phyloP scores from a whole-genome alignment of 2,797 vertebrate species.

The Babyrousa celebensis region DNA sequence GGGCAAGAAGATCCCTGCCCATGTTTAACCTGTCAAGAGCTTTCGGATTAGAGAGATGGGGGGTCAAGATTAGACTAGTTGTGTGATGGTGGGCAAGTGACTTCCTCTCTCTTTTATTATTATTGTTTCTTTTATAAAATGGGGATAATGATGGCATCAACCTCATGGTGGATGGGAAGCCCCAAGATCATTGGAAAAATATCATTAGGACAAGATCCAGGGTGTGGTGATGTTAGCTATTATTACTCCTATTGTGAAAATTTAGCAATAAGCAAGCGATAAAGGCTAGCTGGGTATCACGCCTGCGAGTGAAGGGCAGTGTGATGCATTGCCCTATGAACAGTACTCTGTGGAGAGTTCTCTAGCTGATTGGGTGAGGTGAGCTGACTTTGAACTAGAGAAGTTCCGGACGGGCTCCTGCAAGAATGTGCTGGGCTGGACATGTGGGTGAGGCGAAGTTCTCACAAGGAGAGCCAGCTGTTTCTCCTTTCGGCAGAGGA shows the following conservation, averaged over 20 bases:
- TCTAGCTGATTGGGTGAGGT: neutral
- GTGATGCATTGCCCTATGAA: neutral
- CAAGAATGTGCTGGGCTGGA: neutral
- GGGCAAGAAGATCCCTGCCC: neutral
- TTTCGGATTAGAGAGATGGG: neutral
- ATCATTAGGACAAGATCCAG: neutral
- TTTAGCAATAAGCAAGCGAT: neutral
- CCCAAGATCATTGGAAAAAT: neutral
- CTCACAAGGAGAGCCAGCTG: slow-evolving; percentile 61
- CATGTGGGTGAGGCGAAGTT: slow-evolving; percentile 30
- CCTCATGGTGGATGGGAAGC: neutral
- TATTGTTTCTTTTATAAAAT: neutral
- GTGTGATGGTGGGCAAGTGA: neutral
- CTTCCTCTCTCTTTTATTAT: neutral
- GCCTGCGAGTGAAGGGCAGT: accelerated
- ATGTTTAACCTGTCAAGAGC: neutral
- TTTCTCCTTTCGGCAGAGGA: slow-evolving; percentile 62
- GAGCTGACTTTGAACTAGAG: slow-evolving; percentile 27
- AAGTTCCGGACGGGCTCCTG: neutral
- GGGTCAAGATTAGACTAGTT: neutral
- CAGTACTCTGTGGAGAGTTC: neutral
- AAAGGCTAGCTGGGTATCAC: neutral
- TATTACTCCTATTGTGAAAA: no score
- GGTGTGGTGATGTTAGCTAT: neutral
- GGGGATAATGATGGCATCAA: no score